Base-by-base conservation (phyloP, 2,113 vertebrate species). In the Hystrix brachyura region DNA sequence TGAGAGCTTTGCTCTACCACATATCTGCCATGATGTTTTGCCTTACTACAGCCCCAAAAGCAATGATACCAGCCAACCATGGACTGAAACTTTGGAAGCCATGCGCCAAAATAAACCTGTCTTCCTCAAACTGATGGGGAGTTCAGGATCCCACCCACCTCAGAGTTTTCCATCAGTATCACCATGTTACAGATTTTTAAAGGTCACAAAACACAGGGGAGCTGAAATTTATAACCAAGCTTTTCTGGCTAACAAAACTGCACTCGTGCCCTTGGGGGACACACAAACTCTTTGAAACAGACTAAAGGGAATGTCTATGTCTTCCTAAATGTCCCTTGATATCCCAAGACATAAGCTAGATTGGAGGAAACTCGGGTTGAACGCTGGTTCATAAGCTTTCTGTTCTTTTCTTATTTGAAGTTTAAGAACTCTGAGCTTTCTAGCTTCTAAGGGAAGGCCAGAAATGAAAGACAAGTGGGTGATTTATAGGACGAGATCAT, bases 401-500 rank as follows among this genome's bases (percentile, higher is more conserved):
- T 95, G 74, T 94, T 96, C 76, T 96, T 94, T 86, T 67, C 87
- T 94, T 96, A 82, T 79, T 86, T 86, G 90, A 97, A 96, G 87
- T 95, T 4, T 92, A 96, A 86, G 79, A 92, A 72, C 76, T 97
- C 81, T 94, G 90, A 96, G 91, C 81, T 67, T 96, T 93, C 85
- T 51, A 59, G 88, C 94, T 94, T 97, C 94, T 96, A 90, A 97
- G 60, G 14, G 29, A 94, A 96, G 93, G 87, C 91, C 86, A 96
- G 81, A 94, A 94, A 95, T 94, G 85, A 97, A 94, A 97, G 97
- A 94, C 95, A 97, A 57, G 84, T 72, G 64, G 95, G 93, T 97
- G 97, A 97, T 98, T 98, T 97, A 97, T 97, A 95, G 64, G 69
- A 93, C 94, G 95, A 91, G 96, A 97, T 98, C 95, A 92, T 84